These are phyloP conservation scores for Alectura lathami DNA, from an alignment of 2,113 vertebrate species.

Conservation along the genomic window DNA sequence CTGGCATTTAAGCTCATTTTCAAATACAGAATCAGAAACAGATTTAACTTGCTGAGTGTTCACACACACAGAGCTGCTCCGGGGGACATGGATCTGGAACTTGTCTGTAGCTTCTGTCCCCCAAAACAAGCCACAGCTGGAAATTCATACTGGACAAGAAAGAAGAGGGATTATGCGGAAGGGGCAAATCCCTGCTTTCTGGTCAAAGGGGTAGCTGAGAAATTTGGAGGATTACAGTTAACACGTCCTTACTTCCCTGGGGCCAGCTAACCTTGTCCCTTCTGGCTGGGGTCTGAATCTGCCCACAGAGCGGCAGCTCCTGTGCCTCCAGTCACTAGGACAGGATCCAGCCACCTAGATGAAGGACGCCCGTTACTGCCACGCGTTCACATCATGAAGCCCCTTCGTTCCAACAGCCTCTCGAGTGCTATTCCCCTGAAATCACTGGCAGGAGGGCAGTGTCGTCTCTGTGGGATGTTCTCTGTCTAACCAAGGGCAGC, in stretches of 20 bases:
- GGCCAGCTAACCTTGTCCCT: background rate
- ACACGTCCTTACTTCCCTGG: background rate
- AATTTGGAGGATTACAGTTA: background rate
- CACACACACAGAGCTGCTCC: background rate
- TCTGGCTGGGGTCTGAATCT: accelerated
- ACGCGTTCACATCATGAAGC: background rate
- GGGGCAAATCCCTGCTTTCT: background rate
- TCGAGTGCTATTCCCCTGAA: background rate
- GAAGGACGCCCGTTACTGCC: background rate
- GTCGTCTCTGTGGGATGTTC: background rate
- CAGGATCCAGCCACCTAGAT: background rate
- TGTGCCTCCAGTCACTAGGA: background rate
- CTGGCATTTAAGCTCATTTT: conserved; percentile 44
- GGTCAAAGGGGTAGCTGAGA: background rate
- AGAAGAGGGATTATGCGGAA: background rate
- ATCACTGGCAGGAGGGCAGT: background rate
- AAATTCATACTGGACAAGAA: background rate
- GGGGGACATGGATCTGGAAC: background rate
- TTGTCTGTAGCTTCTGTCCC: background rate
- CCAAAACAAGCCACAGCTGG: background rate
- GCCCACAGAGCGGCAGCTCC: background rate
- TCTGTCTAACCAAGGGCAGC: background rate
- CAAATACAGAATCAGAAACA: conserved; percentile 10
- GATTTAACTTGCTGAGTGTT: background rate
- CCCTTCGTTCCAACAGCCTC: background rate